Percentiles rank a stretch among this genome's conserved stretches.
Conservation (phyloP, 2,888 invertebrate genomes). For the Flexamia atlantica region DNA sequence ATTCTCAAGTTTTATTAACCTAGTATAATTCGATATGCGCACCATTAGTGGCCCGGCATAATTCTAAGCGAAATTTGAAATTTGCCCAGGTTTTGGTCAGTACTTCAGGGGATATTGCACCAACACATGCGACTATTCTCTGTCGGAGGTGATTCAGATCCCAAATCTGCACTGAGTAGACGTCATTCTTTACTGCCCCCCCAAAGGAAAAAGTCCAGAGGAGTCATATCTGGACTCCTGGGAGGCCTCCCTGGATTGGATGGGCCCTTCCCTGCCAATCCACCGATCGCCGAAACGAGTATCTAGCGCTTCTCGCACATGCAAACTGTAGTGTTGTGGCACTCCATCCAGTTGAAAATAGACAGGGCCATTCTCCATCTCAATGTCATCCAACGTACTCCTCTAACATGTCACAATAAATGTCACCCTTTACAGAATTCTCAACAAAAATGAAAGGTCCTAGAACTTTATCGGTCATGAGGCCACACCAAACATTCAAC, state of each 20-base stretch:
- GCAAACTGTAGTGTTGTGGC: slow-evolving; percentile 4
- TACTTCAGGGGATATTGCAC: neutral
- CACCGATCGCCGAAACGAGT: neutral
- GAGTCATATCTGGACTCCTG: neutral
- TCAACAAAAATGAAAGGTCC: slow-evolving; percentile 53
- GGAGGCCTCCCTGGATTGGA: neutral
- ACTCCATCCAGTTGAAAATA: neutral
- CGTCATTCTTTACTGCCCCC: neutral
- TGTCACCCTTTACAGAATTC: slow-evolving; percentile 5
- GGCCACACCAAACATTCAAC: slow-evolving; percentile 50
- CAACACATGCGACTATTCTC: neutral
- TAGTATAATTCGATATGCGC: too few species aligned
- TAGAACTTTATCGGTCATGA: slow-evolving; percentile 37
- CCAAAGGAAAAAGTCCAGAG: neutral
- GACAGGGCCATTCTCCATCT: slow-evolving; percentile 23
- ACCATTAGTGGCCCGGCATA: too few species aligned
- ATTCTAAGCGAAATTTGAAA: too few species aligned
- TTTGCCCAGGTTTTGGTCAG: neutral
- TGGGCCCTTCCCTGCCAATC: neutral
- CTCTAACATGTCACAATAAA: slow-evolving; percentile 56
- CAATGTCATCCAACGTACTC: neutral
- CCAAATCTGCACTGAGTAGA: neutral
- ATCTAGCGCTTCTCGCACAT: neutral
- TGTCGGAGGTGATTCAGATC: neutral
- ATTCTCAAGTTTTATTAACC: too few species aligned